Percentiles rank a stretch among this genome's conserved stretches.
Conservation (phyloP, 92 coral and sea anemone species). For the Actinostola sp. region DNA sequence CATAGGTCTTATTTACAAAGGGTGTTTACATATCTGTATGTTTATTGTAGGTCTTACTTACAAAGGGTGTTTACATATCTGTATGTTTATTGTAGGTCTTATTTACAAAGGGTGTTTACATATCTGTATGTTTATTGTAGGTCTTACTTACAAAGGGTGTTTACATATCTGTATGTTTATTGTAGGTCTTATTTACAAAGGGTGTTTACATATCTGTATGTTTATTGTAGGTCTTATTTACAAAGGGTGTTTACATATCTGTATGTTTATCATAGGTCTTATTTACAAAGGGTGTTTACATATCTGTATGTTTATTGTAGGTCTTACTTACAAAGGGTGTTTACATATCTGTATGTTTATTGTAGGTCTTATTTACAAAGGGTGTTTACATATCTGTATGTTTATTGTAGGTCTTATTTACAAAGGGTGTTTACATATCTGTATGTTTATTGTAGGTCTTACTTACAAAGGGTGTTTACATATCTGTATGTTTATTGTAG, state of each 20-base stretch:
- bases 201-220: background rate
- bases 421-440: slow-evolving; percentile 71
- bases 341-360: too few species aligned
- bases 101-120: background rate
- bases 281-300: background rate
- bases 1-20: background rate
- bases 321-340: slow-evolving; percentile 71
- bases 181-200: background rate
- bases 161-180: too few species aligned
- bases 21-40: background rate
- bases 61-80: slow-evolving; percentile 71
- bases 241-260: slow-evolving; percentile 71
- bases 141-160: slow-evolving; percentile 71
- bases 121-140: slow-evolving; percentile 31
- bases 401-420: slow-evolving; percentile 56
- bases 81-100: too few species aligned
- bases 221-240: slow-evolving; percentile 56
- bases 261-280: too few species aligned
- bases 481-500: slow-evolving; percentile 31
- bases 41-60: slow-evolving; percentile 55
- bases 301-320: slow-evolving; percentile 31
- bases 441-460: too few species aligned
- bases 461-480: background rate
- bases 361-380: background rate
- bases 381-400: background rate